Evolutionary conservation across 2,797 vertebrate genomes (phyloP).

Genomic region (Simalia tracyae): DNA sequence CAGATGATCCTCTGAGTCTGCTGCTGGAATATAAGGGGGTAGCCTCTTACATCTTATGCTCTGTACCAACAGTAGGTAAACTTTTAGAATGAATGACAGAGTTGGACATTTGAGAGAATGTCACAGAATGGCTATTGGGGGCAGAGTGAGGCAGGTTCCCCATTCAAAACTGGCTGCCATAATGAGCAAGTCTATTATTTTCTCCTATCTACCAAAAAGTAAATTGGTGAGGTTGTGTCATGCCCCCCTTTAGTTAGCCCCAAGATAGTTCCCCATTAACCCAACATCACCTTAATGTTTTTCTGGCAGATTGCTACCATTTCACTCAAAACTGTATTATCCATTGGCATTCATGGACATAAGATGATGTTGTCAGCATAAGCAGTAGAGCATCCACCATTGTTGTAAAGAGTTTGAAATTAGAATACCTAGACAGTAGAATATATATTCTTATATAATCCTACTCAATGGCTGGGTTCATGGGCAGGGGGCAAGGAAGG

Average conservation of each 20-base stretch:
- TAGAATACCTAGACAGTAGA: background rate
- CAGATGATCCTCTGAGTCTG: background rate
- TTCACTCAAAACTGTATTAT: background rate
- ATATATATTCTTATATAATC: background rate
- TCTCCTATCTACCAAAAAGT: background rate
- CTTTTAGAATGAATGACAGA: background rate
- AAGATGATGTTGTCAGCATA: background rate
- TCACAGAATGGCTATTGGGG: background rate
- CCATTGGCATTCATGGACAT: background rate
- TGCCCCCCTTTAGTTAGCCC: background rate
- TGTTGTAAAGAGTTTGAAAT: background rate
- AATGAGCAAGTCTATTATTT: background rate
- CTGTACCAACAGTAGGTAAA: background rate
- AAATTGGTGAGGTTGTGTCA: background rate
- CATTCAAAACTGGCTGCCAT: background rate
- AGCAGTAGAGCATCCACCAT: background rate
- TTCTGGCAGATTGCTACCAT: background rate
- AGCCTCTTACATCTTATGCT: background rate
- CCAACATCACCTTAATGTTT: background rate
- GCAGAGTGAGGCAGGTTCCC: background rate
- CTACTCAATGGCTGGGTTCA: background rate
- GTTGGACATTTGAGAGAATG: background rate
- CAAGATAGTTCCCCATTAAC: background rate
- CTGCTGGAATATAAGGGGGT: too few relatives aligned
- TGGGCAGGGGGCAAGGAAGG: background rate